phyloP scores from a whole-genome alignment of 2,113 vertebrate species.

The Cranoglanis bouderius region DNA sequence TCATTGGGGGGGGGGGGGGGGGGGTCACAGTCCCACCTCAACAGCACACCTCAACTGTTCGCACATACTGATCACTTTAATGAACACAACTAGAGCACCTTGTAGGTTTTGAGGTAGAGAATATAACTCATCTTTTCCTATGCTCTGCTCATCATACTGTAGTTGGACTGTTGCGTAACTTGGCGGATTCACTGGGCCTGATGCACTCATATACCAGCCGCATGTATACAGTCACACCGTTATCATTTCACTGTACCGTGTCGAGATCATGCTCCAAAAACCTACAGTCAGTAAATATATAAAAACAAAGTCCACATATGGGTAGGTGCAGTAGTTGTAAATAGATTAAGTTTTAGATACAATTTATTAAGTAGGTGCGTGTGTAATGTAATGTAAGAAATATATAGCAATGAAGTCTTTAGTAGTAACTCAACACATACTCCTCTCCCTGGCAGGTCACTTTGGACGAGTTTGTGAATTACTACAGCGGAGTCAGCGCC shows the following conservation, averaged over 20 bases:
- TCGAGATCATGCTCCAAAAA: background rate
- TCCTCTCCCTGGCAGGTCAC: slow-evolving; percentile 65
- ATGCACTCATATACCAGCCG: background rate
- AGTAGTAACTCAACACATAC: background rate
- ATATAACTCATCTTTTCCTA: background rate
- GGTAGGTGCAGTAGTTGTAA: background rate
- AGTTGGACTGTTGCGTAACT: background rate
- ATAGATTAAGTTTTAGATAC: too few relatives aligned
- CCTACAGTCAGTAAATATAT: background rate
- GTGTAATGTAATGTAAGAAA: too few relatives aligned
- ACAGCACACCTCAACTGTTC: background rate
- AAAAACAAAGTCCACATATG: background rate
- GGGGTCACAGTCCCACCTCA: background rate
- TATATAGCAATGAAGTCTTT: background rate
- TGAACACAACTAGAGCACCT: background rate
- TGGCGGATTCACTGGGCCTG: background rate
- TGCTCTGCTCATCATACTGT: background rate
- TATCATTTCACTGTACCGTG: background rate
- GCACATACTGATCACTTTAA: background rate
- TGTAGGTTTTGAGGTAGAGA: background rate
- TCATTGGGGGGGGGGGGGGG: background rate
- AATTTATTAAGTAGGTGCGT: background rate
- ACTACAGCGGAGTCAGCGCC: slow-evolving; percentile 74
- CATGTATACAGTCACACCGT: background rate
- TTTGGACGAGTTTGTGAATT: slow-evolving; percentile 73